phyloP scores from a whole-genome alignment of 2,113 vertebrate genomes.

The Cynoglossus semilaevis region DNA sequence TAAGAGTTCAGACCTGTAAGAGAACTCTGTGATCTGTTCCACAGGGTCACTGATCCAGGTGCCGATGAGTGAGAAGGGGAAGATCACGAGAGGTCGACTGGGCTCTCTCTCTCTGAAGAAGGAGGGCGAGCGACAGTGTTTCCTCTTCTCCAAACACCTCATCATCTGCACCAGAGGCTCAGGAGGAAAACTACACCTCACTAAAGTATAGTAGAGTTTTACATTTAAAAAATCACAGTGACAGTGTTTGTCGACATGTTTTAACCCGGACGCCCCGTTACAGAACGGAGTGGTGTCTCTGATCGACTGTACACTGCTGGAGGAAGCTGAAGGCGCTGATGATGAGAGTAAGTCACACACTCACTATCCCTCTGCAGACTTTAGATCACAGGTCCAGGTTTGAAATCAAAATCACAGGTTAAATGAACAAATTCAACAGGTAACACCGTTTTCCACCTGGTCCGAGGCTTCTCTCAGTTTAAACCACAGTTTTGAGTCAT shows the following conservation, averaged over 20 bases:
- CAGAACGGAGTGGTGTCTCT: conserved; percentile 96
- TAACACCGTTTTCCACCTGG: too few relatives aligned
- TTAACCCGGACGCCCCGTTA: conserved; percentile 13
- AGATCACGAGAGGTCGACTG: conserved; percentile 89
- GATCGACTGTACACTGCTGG: conserved; percentile 94
- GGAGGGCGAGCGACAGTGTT: conserved; percentile 94
- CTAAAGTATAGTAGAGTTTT: conserved; percentile 80
- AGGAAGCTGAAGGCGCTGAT: conserved; percentile 88
- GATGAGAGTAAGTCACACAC: conserved; percentile 88
- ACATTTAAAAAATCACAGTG: too few relatives aligned
- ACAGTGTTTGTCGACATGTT: neutral
- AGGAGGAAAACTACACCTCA: conserved; percentile 92
- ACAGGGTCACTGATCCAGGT: conserved; percentile 92
- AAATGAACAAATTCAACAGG: too few relatives aligned
- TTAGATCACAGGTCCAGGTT: too few relatives aligned
- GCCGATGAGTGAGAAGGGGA: conserved; percentile 94
- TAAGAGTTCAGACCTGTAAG: too few relatives aligned
- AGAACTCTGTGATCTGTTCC: neutral
- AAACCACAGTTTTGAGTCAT: too few relatives aligned
- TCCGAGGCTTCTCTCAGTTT: too few relatives aligned
- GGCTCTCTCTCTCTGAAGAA: conserved; percentile 94
- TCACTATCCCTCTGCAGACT: too few relatives aligned
- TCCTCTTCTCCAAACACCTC: conserved; percentile 96
- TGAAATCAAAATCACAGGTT: too few relatives aligned
- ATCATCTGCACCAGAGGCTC: conserved; percentile 95